Evolutionary conservation across 2,797 vertebrate species (phyloP), one percentile per base, ranked within the genome.

Genomic region (Petrocephalus schoutedeni): DNA sequence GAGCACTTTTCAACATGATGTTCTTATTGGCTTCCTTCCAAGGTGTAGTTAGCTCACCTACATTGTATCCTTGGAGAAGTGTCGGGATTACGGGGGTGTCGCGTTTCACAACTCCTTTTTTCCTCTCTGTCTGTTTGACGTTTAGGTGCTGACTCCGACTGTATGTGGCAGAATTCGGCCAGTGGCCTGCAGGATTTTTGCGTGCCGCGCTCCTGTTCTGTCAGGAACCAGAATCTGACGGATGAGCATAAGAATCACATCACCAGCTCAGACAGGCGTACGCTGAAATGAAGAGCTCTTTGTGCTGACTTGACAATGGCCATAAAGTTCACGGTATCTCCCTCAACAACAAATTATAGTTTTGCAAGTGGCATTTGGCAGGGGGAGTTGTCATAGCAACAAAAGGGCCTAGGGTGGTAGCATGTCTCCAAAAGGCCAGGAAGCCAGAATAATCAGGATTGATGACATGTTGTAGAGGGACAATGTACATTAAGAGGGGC

Each of bases 311-410:
- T 89, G 87, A 82, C 64, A 89, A 58, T 85, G 54, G 87, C 88
- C 86, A 83, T 89, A 90, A 90, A 90, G 87, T 91, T 88, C 54
- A 88, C 21, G 64, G 88, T 87, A 88, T 90, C 80, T 86, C 82
- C 87, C 77, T 28, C 51, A 87, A 90, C 86, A 91, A 90, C 90
- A 90, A 89, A 90, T 91, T 88, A 88, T 89, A 87, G 87, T 89
- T 88, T 80, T 88, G 82, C 87, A 74, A 88, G 56, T 67, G 28
- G 88, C 89, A 74, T 89, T 88, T 80, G 84, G 88, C 61, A 53
- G 82, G 89, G 87, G 51, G 84, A 77, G 92, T 93, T 91, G 90
- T 89, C 89, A 91, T 92, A 91, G 90, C 90, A 93, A 92, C 89
- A 89, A 71, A 88, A 84, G 86, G 87, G 71, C 87, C 88, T 88